These are phyloP conservation scores for Bibio marci DNA, from an alignment of 2,888 invertebrate species.

Conservation along the genomic window DNA sequence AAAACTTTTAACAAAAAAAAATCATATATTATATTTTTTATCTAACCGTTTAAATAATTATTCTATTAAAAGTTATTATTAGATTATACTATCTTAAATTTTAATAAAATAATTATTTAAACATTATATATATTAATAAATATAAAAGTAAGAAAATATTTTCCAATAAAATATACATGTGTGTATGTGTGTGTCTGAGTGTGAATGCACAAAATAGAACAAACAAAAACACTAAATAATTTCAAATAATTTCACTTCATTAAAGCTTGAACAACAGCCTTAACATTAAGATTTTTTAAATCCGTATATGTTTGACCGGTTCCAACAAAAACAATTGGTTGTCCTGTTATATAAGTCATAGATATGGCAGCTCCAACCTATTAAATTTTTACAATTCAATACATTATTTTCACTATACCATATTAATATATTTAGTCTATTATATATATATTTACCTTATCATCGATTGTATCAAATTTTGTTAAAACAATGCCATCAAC, in stretches of 20 bases:
- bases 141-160: too few species aligned
- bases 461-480: constrained; percentile 99
- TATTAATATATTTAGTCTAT: neutral
- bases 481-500: constrained; percentile 99
- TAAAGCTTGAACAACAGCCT: constrained; percentile 87
- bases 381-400: constrained; percentile 11
- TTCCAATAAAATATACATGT: too few species aligned
- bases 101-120: too few species aligned
- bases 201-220: too few species aligned
- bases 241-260: constrained; percentile 58
- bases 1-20: too few species aligned
- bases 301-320: constrained; percentile 97
- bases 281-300: constrained; percentile 87
- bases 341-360: constrained; percentile 99
- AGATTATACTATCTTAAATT: too few species aligned
- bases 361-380: constrained; percentile 93
- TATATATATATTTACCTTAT: constrained; percentile 38
- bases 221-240: too few species aligned
- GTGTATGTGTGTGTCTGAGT: too few species aligned
- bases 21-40: too few species aligned
- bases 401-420: neutral
- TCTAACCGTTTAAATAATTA: too few species aligned
- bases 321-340: constrained; percentile 78
- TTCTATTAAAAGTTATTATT: too few species aligned
- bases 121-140: too few species aligned